These are phyloP conservation scores for Xenotilapia leptura DNA, from an alignment of 2,113 vertebrate genomes.

Conservation along the genomic window DNA sequence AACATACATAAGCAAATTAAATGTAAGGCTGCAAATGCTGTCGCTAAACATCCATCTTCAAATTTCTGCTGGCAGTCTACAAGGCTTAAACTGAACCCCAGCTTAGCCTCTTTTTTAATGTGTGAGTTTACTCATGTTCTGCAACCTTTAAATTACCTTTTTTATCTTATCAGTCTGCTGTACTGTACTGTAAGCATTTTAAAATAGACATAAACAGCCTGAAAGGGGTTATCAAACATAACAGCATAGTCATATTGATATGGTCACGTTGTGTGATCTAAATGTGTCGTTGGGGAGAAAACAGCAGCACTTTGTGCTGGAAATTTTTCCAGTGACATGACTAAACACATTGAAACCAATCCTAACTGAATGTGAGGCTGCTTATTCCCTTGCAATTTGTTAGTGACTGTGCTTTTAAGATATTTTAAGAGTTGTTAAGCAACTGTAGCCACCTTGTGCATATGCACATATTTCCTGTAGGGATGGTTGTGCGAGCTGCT, in stretches of 20 bases:
- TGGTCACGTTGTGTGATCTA: background rate
- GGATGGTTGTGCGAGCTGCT: slow-evolving; percentile 94
- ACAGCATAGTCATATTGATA: background rate
- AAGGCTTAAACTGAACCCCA: background rate
- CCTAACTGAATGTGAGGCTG: background rate
- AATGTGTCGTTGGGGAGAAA: background rate
- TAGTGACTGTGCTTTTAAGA: background rate
- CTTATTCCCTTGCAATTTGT: background rate
- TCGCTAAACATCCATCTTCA: background rate
- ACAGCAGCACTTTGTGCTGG: background rate
- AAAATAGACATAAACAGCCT: background rate
- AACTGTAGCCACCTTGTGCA: background rate
- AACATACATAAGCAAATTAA: background rate
- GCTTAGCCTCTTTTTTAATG: background rate
- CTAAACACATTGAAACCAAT: background rate
- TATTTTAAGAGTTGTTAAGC: background rate
- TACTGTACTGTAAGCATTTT: background rate
- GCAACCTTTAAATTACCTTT: background rate
- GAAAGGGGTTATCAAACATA: background rate
- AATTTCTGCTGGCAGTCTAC: background rate
- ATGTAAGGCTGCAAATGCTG: background rate
- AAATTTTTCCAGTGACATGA: background rate
- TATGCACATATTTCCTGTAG: slow-evolving; percentile 48
- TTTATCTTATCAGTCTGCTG: background rate
- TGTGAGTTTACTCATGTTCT: background rate